Evolutionary conservation across 2,113 vertebrate genomes (phyloP).

Genomic region (Xenopus borealis): DNA sequence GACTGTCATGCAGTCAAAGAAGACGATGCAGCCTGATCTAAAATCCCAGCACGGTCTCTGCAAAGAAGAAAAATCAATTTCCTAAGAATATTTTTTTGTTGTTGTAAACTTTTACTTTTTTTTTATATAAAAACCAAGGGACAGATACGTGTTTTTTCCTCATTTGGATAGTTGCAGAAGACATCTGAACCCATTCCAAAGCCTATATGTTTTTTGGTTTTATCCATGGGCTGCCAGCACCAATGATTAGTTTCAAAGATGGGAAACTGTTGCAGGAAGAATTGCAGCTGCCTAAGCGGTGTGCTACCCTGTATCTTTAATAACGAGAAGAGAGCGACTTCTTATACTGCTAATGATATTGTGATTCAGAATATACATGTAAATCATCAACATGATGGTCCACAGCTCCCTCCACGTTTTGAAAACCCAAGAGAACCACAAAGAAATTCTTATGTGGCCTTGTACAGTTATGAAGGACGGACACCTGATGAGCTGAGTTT

Average conservation of each 20-base stretch:
- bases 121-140: not conserved
- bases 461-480: conserved; percentile 84
- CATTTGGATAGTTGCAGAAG: not conserved
- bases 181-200: no score
- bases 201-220: no score
- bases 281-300: conserved; percentile 50
- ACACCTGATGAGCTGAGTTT: conserved; percentile 87
- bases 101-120: not conserved
- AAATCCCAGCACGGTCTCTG: not conserved
- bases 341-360: not conserved
- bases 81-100: not conserved
- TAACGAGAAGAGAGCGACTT: not conserved
- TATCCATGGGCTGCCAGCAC: no score
- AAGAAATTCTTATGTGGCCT: conserved; percentile 60
- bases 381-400: conserved; percentile 29
- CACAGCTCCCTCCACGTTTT: no score
- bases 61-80: not conserved
- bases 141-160: not conserved
- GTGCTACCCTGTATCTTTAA: conserved; percentile 52
- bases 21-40: not conserved
- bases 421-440: not conserved
- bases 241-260: conserved; percentile 47
- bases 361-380: not conserved
- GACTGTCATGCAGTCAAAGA: not conserved
- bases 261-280: conserved; percentile 60